phyloP scores from a whole-genome alignment of 2,797 vertebrate genomes.

The Sebastes oblongus region DNA sequence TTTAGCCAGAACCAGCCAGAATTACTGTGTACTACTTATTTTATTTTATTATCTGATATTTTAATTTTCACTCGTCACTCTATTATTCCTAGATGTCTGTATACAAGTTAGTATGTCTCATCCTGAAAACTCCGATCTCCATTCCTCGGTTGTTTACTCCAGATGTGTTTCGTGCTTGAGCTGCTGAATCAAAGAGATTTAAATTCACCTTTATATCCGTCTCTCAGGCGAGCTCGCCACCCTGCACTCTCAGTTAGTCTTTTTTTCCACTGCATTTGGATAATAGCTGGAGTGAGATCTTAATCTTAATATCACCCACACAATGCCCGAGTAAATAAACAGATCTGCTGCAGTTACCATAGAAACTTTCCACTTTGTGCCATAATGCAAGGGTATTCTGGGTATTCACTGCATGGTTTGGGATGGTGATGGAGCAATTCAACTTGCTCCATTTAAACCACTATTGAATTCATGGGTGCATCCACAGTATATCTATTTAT shows the following conservation, averaged over 20 bases:
- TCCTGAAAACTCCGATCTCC: background rate
- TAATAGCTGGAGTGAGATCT: background rate
- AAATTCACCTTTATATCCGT: constrained; percentile 25
- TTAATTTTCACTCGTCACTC: background rate
- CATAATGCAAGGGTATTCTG: background rate
- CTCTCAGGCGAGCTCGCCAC: background rate
- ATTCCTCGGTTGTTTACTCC: background rate
- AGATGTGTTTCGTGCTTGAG: constrained; percentile 19
- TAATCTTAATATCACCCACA: constrained; percentile 6
- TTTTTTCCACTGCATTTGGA: background rate
- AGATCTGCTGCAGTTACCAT: constrained; percentile 4
- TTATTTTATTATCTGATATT: background rate
- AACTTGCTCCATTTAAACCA: background rate
- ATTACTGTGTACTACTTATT: background rate
- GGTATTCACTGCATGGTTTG: background rate
- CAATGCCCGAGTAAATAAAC: background rate
- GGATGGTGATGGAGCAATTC: background rate
- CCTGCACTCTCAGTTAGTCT: background rate
- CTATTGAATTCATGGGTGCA: background rate
- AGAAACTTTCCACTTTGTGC: constrained; percentile 5
- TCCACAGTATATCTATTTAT: background rate
- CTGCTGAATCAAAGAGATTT: constrained; percentile 33
- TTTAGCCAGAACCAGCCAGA: background rate
- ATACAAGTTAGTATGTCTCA: background rate
- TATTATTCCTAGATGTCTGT: background rate